Conservation (phyloP, 1,140 invertebrate genomes). For the Neodiprion pinetum region DNA sequence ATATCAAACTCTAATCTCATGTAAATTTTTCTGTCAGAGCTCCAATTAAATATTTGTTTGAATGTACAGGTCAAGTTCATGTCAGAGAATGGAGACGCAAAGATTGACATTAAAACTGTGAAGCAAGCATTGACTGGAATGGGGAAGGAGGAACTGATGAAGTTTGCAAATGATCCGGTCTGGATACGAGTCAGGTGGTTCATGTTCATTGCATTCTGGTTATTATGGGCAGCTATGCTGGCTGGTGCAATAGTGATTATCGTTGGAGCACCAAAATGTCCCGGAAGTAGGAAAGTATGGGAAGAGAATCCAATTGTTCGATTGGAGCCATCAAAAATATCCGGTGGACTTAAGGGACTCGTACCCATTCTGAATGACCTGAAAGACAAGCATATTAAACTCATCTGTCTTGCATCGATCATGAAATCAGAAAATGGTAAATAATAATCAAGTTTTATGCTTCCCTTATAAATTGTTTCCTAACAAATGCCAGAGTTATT, state of each 20-base stretch:
- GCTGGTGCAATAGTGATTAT: slow-evolving; percentile 85
- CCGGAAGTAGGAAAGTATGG: slow-evolving; percentile 73
- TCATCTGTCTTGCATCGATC: slow-evolving; percentile 65
- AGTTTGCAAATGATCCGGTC: slow-evolving; percentile 90
- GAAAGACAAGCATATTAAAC: slow-evolving; percentile 59
- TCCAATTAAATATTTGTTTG: slow-evolving; percentile 33
- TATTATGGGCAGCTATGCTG: slow-evolving; percentile 85
- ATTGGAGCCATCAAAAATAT: slow-evolving; percentile 52
- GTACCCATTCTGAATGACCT: slow-evolving; percentile 59
- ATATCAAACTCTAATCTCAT: slow-evolving; percentile 18
- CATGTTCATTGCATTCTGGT: slow-evolving; percentile 87
- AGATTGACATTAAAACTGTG: slow-evolving; percentile 78
- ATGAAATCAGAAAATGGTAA: slow-evolving; percentile 53
- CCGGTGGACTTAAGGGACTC: slow-evolving; percentile 45
- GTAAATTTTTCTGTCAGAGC: slow-evolving; percentile 16
- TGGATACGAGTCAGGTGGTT: slow-evolving; percentile 87
- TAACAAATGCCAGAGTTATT: too few species aligned
- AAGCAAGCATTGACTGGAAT: slow-evolving; percentile 77
- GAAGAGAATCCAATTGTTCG: slow-evolving; percentile 60
- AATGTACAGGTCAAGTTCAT: slow-evolving; percentile 71
- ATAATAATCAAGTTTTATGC: too few species aligned
- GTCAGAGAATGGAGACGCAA: slow-evolving; percentile 83
- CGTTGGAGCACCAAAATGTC: slow-evolving; percentile 83
- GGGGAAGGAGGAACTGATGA: slow-evolving; percentile 91
- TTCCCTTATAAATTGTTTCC: too few species aligned